Conservation (phyloP, 2,888 invertebrate species). For the Calephelis perditalis region DNA sequence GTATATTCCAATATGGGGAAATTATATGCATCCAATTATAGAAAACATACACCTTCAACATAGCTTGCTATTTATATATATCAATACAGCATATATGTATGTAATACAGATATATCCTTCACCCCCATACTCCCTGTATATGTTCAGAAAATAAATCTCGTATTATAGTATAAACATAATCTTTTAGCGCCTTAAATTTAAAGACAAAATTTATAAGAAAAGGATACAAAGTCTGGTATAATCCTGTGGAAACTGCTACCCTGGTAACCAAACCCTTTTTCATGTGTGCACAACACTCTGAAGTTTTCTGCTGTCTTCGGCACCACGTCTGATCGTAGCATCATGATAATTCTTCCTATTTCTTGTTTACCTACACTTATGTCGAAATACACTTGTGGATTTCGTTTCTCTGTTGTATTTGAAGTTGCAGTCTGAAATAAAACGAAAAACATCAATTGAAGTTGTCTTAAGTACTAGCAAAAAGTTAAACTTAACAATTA, state of each 20-base stretch:
- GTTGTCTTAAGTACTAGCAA: no score
- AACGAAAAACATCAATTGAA: not conserved
- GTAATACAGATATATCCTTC: no score
- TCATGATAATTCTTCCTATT: slow-evolving; percentile 93
- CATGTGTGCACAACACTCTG: slow-evolving; percentile 94
- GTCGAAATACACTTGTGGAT: slow-evolving; percentile 97
- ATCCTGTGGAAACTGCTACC: slow-evolving; percentile 94
- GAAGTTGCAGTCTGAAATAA: slow-evolving; percentile 46
- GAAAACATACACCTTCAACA: no score
- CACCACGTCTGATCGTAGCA: slow-evolving; percentile 93
- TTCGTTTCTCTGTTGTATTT: slow-evolving; percentile 70
- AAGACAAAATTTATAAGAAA: slow-evolving; percentile 37
- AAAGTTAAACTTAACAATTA: no score
- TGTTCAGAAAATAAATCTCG: no score
- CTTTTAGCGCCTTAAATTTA: no score
- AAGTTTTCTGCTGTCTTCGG: slow-evolving; percentile 98
- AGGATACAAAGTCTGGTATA: slow-evolving; percentile 98
- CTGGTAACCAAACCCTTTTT: slow-evolving; percentile 97
- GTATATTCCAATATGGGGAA: no score
- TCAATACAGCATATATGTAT: no score
- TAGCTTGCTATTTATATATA: no score
- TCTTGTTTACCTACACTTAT: slow-evolving; percentile 93
- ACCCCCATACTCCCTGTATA: no score
- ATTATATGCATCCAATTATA: no score
- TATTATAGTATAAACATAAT: no score